Evolutionary conservation across 1,140 invertebrate species (phyloP), one percentile per base, ranked within the genome.

Genomic region (Dermatophagoides farinae): DNA sequence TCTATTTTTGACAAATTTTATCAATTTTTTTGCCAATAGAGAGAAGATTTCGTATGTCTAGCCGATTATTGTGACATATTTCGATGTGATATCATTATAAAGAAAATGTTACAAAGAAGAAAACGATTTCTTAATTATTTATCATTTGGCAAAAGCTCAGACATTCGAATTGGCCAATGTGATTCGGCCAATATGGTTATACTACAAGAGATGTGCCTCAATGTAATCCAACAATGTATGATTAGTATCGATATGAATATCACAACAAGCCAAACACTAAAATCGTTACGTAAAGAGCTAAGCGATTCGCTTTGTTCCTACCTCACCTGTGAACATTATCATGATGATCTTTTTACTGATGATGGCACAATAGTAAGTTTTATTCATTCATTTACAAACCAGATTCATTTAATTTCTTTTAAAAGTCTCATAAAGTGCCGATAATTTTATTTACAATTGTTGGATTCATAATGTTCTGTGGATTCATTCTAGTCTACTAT

Each of bases 61-160:
- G 85, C 87, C 46, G 87, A 92, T 70, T 92, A 85, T 70, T 95
- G 89, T 77, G 88, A 93, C 73, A 86, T 93, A 64, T 89, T 92
- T 81, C 78, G 90, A 62, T 95, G 88, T 73, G 85, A 91, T 69
- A 85, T 93, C 16, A 74, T 89, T 5, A 38, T 40, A 5, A 12
- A n/a, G 41, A 57, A 51, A 25, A 38, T 43, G 25, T 23, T 16
- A 14, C 53, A 55, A 53, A 60, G 57, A 12, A 57, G 57, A 54
- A 12, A 22, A 47, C 31, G 47, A 11, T 38, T 49, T 22, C 8
- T 46, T 16, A n/a, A n/a, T 23, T 49, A 49, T 52, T 23, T 49
- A 40, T 38, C 25, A 39, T 55, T 55, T 40, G 53, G 4, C 1
- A 16, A 60, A 43, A 57, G 6, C 4, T 23, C 18, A 47, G 53